These are phyloP conservation scores for Lobophora halterata DNA, from an alignment of 2,888 invertebrate species.

Conservation along the genomic window DNA sequence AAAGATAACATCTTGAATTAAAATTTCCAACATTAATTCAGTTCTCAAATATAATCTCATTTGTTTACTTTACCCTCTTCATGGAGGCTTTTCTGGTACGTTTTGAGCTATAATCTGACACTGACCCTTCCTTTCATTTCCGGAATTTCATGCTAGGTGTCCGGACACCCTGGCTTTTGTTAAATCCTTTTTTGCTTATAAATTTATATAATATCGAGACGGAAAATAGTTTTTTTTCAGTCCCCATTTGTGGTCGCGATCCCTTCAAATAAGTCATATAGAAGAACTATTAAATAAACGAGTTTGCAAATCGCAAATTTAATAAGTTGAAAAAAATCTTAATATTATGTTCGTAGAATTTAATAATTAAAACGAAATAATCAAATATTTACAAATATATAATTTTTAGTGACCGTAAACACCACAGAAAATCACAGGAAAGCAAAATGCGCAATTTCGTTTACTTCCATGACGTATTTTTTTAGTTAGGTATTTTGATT, in stretches of 20 bases:
- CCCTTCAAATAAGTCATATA: too few relatives aligned
- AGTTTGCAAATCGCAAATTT: too few relatives aligned
- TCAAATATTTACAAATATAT: too few relatives aligned
- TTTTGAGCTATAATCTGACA: slow-evolving; percentile 53
- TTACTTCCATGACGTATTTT: too few relatives aligned
- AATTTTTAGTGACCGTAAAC: too few relatives aligned
- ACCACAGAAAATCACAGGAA: too few relatives aligned
- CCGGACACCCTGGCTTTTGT: slow-evolving; percentile 26
- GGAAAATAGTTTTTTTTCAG: slow-evolving; percentile 2
- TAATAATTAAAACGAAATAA: too few relatives aligned
- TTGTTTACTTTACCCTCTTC: slow-evolving; percentile 64
- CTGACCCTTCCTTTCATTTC: slow-evolving; percentile 36
- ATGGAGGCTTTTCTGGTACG: slow-evolving; percentile 54
- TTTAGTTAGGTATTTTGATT: too few relatives aligned
- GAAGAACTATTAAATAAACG: too few relatives aligned
- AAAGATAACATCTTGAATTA: slow-evolving; percentile 46
- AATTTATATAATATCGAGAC: slow-evolving; percentile 30
- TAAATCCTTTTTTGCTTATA: slow-evolving; percentile 35
- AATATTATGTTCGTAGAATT: too few relatives aligned
- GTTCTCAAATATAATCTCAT: slow-evolving; percentile 61
- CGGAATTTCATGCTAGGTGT: slow-evolving; percentile 41
- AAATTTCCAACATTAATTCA: slow-evolving; percentile 50
- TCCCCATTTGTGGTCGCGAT: neutral
- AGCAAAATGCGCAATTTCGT: too few relatives aligned
- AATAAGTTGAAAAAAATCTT: too few relatives aligned